Percentiles rank a stretch among this genome's conserved stretches.
Evolutionary conservation across 2,797 vertebrate genomes (phyloP).

Genomic region (Manis crassicaudata): DNA sequence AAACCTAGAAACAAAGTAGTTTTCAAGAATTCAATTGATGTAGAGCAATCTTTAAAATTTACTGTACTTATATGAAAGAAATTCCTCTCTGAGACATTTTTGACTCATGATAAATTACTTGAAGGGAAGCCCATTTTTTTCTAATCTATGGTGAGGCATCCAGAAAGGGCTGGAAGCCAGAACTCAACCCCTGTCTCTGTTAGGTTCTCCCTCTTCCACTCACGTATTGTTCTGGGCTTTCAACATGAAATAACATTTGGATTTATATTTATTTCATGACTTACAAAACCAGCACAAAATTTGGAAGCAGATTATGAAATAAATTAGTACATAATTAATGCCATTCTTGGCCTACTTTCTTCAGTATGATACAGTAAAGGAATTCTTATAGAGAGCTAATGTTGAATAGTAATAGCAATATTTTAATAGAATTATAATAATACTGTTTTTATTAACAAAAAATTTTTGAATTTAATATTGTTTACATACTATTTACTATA

Average conservation of each 20-base stretch:
- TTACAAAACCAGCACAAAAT: neutral
- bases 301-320: slow-evolving; percentile 36
- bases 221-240: neutral
- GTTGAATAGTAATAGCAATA: neutral
- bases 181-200: neutral
- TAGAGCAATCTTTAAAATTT: slow-evolving; percentile 49
- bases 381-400: neutral
- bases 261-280: slow-evolving; percentile 40
- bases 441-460: slow-evolving; percentile 4
- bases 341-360: neutral
- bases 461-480: neutral
- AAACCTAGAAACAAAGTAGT: slow-evolving; percentile 87
- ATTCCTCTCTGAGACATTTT: slow-evolving; percentile 28
- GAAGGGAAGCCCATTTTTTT: neutral
- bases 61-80: slow-evolving; percentile 50
- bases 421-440: neutral
- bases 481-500: neutral
- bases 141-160: neutral
- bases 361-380: neutral
- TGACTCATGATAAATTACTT: slow-evolving; percentile 55
- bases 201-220: neutral
- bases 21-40: slow-evolving; percentile 62
- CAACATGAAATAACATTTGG: neutral
- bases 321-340: neutral
- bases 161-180: neutral